Evolutionary conservation across 2,113 vertebrate species (phyloP).

Genomic region (Phrynocephalus versicolor): DNA sequence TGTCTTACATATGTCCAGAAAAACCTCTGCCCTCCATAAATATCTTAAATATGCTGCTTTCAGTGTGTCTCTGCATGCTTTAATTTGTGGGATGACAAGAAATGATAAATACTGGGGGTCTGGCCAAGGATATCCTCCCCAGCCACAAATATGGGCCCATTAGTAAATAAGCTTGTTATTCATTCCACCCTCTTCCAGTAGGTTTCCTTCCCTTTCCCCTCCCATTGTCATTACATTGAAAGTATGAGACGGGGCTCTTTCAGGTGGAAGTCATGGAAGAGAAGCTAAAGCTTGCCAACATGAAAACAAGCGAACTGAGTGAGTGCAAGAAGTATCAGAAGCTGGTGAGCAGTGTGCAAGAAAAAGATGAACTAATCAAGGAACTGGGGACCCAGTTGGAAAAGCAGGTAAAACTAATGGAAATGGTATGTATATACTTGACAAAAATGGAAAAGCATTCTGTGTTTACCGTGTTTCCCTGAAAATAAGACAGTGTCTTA

Average conservation of each 20-base stretch:
- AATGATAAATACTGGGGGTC: background rate
- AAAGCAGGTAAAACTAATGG: conserved; percentile 79
- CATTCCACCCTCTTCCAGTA: conserved; percentile 9
- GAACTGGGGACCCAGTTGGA: conserved; percentile 83
- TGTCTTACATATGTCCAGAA: background rate
- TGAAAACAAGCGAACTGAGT: conserved; percentile 80
- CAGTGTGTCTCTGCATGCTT: background rate
- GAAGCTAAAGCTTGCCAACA: conserved; percentile 80
- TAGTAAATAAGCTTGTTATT: background rate
- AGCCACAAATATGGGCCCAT: background rate
- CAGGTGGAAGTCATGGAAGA: conserved; percentile 87
- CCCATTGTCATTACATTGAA: conserved; percentile 32
- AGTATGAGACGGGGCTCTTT: conserved; percentile 36
- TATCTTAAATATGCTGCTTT: background rate
- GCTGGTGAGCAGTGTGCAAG: conserved; percentile 75
- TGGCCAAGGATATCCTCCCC: background rate
- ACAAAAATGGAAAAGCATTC: no score
- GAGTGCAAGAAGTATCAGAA: conserved; percentile 82
- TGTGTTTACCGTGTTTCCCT: no score
- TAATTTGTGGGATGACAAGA: background rate
- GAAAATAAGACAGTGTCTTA: no score
- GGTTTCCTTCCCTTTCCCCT: background rate
- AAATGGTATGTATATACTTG: no score
- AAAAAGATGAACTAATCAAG: conserved; percentile 82
- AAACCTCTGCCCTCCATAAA: background rate